Base-by-base conservation (phyloP, 2,888 invertebrate species). In the Orthosia gothica region DNA sequence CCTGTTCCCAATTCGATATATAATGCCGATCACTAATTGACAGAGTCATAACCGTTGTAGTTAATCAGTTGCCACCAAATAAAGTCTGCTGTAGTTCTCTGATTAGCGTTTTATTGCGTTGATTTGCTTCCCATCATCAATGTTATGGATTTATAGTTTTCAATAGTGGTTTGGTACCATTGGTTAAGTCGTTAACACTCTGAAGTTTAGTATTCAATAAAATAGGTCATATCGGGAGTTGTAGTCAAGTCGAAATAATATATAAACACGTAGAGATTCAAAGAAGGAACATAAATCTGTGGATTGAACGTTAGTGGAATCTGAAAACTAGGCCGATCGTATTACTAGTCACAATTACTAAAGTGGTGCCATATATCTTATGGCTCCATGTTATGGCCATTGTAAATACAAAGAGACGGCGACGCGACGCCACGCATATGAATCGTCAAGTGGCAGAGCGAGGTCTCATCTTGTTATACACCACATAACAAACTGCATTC, bases 401-500 rank as follows among this genome's bases (percentile, higher is more conserved):
- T 86, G 88, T 87, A 88, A 89, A 91, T 90, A 89, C 86, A 88
- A 86, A 89, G 83, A 88, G 85, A 88, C 81, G 86, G 57, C 84
- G 88, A 79, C 81, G 76, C 76, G 64, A 74, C 87, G 86, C 79
- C 83, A 79, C 77, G 76, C 85, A 84, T 85, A 90, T 91, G 90
- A 93, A 91, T 92, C 88, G 89, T 88, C 88, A 88, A 88, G 88
- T 88, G 85, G 81, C 84, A 83, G 73, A 80, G 81, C 86, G 86
- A 88, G 86, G 82, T 73, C 83, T 79, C 80, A 82, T 82, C 83
- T 84, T 61, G 65, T 66, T 55, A 64, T 74, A 76, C 57, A 76
- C 74, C 61, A 85, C 70, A 69, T 62, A 47, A 11, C 20, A 61
- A 45, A 57, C 49, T 82, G 59, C 85, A 58, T 23, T 50, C 20